phyloP scores from a whole-genome alignment of 2,888 invertebrate genomes.

The Leptothorax acervorum region DNA sequence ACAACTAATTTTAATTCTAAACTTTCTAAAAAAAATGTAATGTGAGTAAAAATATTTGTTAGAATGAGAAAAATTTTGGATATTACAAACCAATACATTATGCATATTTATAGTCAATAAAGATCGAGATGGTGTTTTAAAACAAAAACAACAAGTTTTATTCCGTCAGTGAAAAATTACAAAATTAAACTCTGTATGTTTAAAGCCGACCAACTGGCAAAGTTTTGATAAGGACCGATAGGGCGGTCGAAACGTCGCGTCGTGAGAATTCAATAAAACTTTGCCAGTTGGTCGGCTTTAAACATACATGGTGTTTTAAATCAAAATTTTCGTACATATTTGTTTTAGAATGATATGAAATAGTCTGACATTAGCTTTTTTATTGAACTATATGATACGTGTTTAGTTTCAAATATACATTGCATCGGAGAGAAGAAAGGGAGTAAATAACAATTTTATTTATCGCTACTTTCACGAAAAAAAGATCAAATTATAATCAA shows the following conservation, averaged over 20 bases:
- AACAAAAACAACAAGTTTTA: no score
- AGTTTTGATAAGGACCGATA: no score
- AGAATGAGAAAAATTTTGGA: background rate
- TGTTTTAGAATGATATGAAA: no score
- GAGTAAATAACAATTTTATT: background rate
- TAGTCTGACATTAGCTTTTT: background rate
- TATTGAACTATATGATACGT: background rate
- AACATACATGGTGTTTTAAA: background rate
- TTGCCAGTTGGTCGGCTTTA: no score
- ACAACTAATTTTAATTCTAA: background rate
- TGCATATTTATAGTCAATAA: background rate
- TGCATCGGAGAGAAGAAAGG: background rate
- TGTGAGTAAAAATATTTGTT: background rate
- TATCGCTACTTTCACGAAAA: background rate
- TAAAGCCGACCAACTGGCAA: no score
- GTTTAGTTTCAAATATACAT: background rate
- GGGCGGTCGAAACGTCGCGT: no score
- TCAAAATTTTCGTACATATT: background rate
- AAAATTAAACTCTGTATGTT: no score
- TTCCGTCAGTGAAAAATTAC: no score
- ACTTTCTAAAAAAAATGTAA: background rate
- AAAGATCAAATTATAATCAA: background rate
- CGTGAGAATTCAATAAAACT: no score
- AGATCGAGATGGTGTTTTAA: background rate
- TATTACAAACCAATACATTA: background rate